Percentiles rank a stretch among this genome's conserved stretches.
Conservation (phyloP, 2,888 invertebrate genomes). For the Plebejus anna region DNA sequence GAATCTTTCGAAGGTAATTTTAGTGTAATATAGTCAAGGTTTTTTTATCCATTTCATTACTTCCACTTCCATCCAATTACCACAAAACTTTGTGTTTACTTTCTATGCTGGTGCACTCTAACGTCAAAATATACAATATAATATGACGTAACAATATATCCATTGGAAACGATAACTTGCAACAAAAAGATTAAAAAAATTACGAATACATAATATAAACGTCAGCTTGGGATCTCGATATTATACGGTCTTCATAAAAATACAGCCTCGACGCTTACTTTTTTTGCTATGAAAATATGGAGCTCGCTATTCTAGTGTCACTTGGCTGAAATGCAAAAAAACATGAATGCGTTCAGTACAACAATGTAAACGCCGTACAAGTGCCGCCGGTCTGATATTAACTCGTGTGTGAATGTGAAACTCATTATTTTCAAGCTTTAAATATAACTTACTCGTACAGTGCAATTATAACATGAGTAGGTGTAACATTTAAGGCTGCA, state of each 20-base stretch:
- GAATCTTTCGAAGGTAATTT: constrained; percentile 82
- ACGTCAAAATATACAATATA: no score
- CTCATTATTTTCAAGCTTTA: neutral
- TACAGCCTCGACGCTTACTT: neutral
- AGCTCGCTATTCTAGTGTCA: neutral
- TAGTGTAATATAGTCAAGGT: neutral
- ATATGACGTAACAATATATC: no score
- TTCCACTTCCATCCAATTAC: no score
- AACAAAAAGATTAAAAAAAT: neutral
- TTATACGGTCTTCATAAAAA: neutral
- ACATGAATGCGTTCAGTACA: neutral
- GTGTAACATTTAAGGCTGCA: no score
- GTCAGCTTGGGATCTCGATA: constrained; percentile 1
- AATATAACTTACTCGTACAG: neutral
- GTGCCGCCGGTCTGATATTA: neutral
- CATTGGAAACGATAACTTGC: neutral
- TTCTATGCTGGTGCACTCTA: no score
- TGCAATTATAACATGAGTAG: no score
- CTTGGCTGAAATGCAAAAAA: constrained; percentile 8
- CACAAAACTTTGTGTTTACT: no score
- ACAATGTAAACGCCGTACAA: neutral
- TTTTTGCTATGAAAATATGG: constrained; percentile 9
- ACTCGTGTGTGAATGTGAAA: neutral
- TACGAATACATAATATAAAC: neutral
- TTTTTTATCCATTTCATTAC: neutral